These are phyloP conservation scores for Carposina sasakii DNA, from an alignment of 1,140 invertebrate genomes.

Conservation along the genomic window DNA sequence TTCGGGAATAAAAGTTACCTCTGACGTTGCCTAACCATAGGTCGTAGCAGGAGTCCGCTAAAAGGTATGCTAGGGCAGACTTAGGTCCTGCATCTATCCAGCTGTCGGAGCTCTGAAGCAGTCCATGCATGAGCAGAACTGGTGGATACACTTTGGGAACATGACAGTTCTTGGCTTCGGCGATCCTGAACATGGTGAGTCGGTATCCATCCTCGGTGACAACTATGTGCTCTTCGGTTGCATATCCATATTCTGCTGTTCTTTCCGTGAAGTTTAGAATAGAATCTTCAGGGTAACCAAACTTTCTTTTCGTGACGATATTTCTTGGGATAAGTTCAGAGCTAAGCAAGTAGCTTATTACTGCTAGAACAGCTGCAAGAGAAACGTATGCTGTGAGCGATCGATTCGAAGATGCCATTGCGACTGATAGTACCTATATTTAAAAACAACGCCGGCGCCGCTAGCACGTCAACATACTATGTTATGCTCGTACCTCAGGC, in stretches of 20 bases:
- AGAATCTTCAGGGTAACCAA: conserved; percentile 20
- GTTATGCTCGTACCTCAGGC: no score
- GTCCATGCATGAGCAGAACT: conserved; percentile 74
- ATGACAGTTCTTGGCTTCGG: conserved; percentile 29
- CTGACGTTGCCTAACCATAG: conserved; percentile 83
- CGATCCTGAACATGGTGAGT: conserved; percentile 63
- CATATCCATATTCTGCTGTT: conserved; percentile 31
- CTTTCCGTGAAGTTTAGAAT: conserved; percentile 40
- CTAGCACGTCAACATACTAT: no score
- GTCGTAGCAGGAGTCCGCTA: conserved; percentile 83
- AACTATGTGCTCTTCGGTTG: conserved; percentile 36
- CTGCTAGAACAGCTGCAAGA: conserved; percentile 20
- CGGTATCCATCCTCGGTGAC: conserved; percentile 71
- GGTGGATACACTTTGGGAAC: conserved; percentile 21
- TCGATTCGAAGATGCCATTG: background rate
- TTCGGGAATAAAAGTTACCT: conserved; percentile 77
- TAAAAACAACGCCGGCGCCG: no score
- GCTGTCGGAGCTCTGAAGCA: conserved; percentile 77
- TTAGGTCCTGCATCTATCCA: conserved; percentile 78
- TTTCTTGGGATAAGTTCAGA: conserved; percentile 16
- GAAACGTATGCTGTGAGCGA: no score
- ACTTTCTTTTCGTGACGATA: conserved; percentile 21
- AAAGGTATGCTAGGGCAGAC: conserved; percentile 76
- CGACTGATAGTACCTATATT: no score
- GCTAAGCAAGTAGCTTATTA: background rate